A percentile compares a stretch with the other conserved stretches of the same genome.
phyloP scores from a whole-genome alignment of 2,113 vertebrate genomes.

The Eubucco bourcierii region DNA sequence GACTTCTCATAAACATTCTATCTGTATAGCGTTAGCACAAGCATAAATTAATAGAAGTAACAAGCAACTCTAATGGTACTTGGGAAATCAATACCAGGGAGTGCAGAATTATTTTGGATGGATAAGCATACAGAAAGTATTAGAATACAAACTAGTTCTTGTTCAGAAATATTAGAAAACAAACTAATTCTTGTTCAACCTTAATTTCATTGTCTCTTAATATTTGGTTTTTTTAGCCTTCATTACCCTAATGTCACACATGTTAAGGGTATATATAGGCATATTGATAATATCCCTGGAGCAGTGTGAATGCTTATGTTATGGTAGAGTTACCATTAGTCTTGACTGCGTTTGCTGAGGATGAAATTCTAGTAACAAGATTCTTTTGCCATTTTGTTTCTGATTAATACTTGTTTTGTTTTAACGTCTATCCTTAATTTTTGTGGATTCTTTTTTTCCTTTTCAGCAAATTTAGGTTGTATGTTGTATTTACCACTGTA shows the following conservation, averaged over 20 bases:
- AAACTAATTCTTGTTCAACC: neutral
- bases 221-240: constrained; percentile 29
- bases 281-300: constrained; percentile 42
- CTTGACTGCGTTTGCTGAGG: constrained; percentile 64
- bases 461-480: constrained; percentile 20
- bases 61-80: neutral
- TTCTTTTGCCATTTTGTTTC: constrained; percentile 58
- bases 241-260: constrained; percentile 31
- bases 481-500: constrained; percentile 51
- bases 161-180: neutral
- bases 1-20: neutral
- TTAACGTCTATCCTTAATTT: neutral
- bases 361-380: constrained; percentile 40
- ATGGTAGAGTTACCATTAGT: constrained; percentile 64
- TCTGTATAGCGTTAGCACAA: neutral
- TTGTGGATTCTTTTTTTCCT: neutral
- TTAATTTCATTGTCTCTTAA: constrained; percentile 48
- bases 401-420: constrained; percentile 48
- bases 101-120: neutral
- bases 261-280: neutral
- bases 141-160: neutral
- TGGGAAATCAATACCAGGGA: neutral
- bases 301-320: constrained; percentile 52
- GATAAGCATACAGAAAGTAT: neutral
- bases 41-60: neutral